Evolutionary conservation across 2,113 vertebrate genomes (phyloP).

Genomic region (Mandrillus leucophaeus): DNA sequence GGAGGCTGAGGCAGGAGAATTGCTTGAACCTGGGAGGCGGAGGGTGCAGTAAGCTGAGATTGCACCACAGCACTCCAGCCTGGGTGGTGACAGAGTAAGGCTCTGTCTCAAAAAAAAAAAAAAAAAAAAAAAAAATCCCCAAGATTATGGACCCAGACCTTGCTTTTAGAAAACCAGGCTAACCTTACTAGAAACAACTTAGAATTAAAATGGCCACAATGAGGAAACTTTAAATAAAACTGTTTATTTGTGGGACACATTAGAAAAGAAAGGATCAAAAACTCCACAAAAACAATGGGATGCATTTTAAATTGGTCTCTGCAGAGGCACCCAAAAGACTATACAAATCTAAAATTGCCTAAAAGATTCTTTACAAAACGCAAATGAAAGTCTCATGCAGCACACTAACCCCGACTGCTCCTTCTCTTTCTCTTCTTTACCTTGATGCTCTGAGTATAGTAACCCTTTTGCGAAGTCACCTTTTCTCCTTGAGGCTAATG

Average conservation of each 20-base stretch:
- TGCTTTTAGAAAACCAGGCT: background rate
- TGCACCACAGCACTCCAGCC: too few species aligned
- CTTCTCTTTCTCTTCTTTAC: background rate
- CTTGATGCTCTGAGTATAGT: background rate
- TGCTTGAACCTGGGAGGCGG: too few species aligned
- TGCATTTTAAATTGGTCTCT: background rate
- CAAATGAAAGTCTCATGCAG: background rate
- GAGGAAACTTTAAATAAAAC: background rate
- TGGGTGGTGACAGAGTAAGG: too few species aligned
- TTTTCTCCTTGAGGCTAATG: background rate
- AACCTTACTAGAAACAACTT: background rate
- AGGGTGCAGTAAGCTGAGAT: too few species aligned
- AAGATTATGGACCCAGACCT: background rate
- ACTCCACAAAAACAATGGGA: background rate
- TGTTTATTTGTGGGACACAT: background rate
- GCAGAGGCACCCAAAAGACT: background rate
- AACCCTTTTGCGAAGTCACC: background rate
- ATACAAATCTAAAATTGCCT: background rate
- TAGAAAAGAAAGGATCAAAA: background rate
- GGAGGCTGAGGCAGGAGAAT: too few species aligned
- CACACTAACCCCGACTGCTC: background rate
- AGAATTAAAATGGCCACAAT: background rate
- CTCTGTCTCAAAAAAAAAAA: too few species aligned
- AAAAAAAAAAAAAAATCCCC: too few species aligned
- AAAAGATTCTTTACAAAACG: background rate